A percentile compares a stretch with the other conserved stretches of the same genome.
These are phyloP conservation scores for Merodon equestris DNA, from an alignment of 2,888 invertebrate species.

Conservation along the genomic window DNA sequence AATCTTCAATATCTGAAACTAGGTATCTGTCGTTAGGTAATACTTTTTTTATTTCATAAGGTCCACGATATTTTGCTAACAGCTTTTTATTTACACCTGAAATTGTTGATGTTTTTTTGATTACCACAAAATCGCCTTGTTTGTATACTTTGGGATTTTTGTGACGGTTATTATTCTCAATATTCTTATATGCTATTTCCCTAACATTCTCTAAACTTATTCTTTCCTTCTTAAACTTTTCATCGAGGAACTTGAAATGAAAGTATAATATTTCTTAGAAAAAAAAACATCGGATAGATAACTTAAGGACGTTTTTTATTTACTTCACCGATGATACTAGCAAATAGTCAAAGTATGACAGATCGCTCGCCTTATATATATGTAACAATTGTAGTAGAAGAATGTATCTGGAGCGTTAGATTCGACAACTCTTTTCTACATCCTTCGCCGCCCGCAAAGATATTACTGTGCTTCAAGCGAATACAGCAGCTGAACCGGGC, in stretches of 20 bases:
- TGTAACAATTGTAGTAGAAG: no score
- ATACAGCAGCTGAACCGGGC: no score
- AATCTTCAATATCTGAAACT: slow-evolving; percentile 38
- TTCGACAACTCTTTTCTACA: no score
- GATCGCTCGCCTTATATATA: no score
- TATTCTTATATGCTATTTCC: slow-evolving; percentile 12
- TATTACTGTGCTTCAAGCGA: no score
- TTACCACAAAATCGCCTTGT: slow-evolving; percentile 10
- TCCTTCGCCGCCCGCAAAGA: no score
- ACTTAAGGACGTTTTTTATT: no score
- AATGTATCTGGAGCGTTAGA: no score
- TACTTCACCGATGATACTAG: no score
- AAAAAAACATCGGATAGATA: no score
- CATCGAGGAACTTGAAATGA: slow-evolving; percentile 49
- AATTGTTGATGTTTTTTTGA: not conserved
- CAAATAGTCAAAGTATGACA: no score
- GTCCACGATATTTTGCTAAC: slow-evolving; percentile 70
- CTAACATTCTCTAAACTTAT: slow-evolving; percentile 4
- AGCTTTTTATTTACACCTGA: slow-evolving; percentile 68
- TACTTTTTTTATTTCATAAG: slow-evolving; percentile 69
- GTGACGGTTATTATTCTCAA: slow-evolving; percentile 16
- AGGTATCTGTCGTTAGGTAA: slow-evolving; percentile 70
- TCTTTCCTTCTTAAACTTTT: not conserved
- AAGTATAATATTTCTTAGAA: no score
- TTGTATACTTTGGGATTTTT: slow-evolving; percentile 7